These are phyloP conservation scores for Ectemnius lituratus DNA, from an alignment of 2,888 invertebrate genomes.

Conservation along the genomic window DNA sequence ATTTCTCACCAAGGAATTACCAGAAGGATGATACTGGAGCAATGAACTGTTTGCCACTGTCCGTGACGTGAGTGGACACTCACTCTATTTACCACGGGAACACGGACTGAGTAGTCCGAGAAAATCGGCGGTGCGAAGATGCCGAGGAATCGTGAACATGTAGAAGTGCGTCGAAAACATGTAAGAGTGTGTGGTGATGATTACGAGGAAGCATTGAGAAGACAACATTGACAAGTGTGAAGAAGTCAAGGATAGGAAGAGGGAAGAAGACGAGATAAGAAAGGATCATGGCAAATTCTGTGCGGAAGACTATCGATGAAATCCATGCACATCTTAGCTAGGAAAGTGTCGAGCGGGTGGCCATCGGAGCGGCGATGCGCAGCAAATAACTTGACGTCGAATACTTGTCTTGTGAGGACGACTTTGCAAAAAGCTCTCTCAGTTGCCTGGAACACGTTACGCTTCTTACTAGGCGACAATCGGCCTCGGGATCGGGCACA, in stretches of 20 bases:
- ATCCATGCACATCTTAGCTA: background rate
- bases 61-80: background rate
- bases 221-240: constrained; percentile 10
- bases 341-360: background rate
- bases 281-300: too few species aligned
- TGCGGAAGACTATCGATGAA: too few species aligned
- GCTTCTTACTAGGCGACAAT: constrained; percentile 1
- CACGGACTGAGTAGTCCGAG: background rate
- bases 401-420: background rate
- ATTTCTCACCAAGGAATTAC: too few species aligned
- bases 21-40: background rate
- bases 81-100: background rate
- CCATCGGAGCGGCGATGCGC: constrained; percentile 6
- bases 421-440: constrained; percentile 1
- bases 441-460: background rate
- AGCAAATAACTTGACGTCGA: background rate
- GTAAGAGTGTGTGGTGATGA: constrained; percentile 42
- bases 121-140: constrained; percentile 29
- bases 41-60: background rate
- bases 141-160: constrained; percentile 28
- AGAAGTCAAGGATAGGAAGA: background rate
- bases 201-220: constrained; percentile 7
- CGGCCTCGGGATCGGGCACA: background rate
- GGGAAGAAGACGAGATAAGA: too few species aligned
- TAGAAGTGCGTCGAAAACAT: constrained; percentile 42